phyloP scores from a whole-genome alignment of 2,797 vertebrate genomes.

The Eleutherodactylus coqui region DNA sequence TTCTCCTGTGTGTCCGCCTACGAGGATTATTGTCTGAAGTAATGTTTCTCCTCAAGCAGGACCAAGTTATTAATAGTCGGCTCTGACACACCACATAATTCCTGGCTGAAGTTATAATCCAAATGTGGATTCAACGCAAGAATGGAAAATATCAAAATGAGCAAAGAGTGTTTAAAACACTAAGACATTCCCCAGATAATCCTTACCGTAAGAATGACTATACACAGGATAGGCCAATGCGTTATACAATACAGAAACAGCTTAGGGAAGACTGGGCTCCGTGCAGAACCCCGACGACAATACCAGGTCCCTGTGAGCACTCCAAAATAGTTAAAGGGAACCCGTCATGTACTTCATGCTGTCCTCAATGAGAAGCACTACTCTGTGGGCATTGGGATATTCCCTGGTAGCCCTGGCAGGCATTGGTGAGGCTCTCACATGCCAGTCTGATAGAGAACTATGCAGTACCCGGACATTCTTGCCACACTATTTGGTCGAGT shows the following conservation, averaged over 20 bases:
- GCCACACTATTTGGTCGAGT: too few relatives aligned
- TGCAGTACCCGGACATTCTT: too few relatives aligned
- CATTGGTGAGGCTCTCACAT: too few relatives aligned
- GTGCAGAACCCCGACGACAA: not conserved
- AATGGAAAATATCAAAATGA: slow-evolving; percentile 43
- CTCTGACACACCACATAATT: slow-evolving; percentile 9
- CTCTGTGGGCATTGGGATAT: too few relatives aligned
- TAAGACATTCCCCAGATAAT: slow-evolving; percentile 29
- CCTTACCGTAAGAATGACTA: not conserved
- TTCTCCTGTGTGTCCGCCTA: not conserved
- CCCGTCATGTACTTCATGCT: too few relatives aligned
- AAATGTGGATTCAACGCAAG: slow-evolving; percentile 6
- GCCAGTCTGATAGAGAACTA: too few relatives aligned
- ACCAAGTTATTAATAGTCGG: slow-evolving; percentile 40
- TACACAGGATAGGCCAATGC: not conserved
- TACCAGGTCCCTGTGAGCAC: too few relatives aligned
- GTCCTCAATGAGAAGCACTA: too few relatives aligned
- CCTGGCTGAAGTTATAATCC: slow-evolving; percentile 24
- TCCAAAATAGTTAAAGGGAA: not conserved
- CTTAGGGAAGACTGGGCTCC: not conserved
- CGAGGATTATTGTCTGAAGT: slow-evolving; percentile 16
- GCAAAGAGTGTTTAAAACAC: slow-evolving; percentile 24
- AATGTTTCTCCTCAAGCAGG: slow-evolving; percentile 8
- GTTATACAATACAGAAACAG: not conserved
- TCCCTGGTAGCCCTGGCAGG: too few relatives aligned